Conservation (phyloP, 2,113 vertebrate species). For the Percina caprodes region DNA sequence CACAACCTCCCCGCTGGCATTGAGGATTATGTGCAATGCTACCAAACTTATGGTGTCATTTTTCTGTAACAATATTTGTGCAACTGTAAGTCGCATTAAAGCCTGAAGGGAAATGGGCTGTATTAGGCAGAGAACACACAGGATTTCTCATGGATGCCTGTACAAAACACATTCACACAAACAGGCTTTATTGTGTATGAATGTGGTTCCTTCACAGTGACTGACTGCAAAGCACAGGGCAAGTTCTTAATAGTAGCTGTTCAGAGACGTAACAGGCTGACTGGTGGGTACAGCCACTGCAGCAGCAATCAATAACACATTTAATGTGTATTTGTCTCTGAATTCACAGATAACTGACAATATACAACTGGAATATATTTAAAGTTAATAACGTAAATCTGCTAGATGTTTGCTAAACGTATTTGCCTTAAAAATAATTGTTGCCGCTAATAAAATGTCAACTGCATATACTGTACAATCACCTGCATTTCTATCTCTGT, state of each 20-base stretch:
- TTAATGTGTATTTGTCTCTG: not conserved
- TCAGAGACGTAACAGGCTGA: not conserved
- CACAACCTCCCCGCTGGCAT: slow-evolving; percentile 30
- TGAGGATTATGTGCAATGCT: slow-evolving; percentile 41
- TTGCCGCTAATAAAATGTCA: not conserved
- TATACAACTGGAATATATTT: not conserved
- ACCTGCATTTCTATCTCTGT: not conserved
- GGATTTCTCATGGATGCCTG: not conserved
- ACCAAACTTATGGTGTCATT: slow-evolving; percentile 15
- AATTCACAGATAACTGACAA: not conserved
- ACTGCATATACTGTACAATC: not conserved
- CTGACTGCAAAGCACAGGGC: not conserved
- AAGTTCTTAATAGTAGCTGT: not conserved
- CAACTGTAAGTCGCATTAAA: not conserved
- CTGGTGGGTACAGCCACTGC: not conserved
- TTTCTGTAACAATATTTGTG: slow-evolving; percentile 54
- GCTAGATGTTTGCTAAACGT: not conserved
- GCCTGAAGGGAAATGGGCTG: not conserved
- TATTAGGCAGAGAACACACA: not conserved
- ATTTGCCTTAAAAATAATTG: not conserved
- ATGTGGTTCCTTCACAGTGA: not conserved
- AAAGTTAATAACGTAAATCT: not conserved
- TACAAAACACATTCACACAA: not conserved
- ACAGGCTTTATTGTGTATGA: not conserved
- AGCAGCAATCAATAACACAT: not conserved